These are phyloP conservation scores for Thunnus thynnus DNA, from an alignment of 2,113 vertebrate genomes.

Conservation along the genomic window DNA sequence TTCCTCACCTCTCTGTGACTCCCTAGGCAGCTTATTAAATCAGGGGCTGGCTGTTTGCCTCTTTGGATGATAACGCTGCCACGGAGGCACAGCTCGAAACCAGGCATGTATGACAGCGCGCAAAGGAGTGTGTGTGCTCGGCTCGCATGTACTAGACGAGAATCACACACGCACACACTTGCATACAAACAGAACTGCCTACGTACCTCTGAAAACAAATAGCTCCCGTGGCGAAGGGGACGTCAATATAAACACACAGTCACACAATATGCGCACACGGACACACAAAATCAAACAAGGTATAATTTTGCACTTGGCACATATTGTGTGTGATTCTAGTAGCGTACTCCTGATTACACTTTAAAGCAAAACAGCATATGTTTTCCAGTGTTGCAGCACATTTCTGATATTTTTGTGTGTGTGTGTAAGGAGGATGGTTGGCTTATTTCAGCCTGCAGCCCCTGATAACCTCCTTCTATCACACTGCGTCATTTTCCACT, in stretches of 20 bases:
- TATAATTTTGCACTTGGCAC: constrained; percentile 34
- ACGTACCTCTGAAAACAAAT: constrained; percentile 69
- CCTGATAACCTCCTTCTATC: constrained; percentile 70
- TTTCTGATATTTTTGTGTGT: constrained; percentile 9
- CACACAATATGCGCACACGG: constrained; percentile 17
- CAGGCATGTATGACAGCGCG: constrained; percentile 36
- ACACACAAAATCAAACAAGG: constrained; percentile 39
- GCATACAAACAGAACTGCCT: constrained; percentile 59
- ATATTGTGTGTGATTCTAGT: constrained; percentile 27
- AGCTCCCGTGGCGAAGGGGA: constrained; percentile 45
- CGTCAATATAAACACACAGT: constrained; percentile 53
- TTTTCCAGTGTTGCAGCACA: constrained; percentile 1
- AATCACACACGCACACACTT: constrained; percentile 49
- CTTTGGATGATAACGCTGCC: constrained; percentile 71
- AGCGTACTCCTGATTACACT: constrained; percentile 2
- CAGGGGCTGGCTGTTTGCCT: constrained; percentile 76
- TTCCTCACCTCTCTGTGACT: constrained; percentile 72
- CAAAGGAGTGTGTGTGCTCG: constrained; percentile 18
- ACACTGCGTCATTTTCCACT: constrained; percentile 55
- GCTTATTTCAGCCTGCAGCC: constrained; percentile 48
- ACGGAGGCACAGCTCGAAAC: constrained; percentile 46
- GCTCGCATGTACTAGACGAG: constrained; percentile 32
- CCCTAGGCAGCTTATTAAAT: constrained; percentile 83
- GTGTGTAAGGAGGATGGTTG: neutral
- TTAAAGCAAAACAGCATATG: constrained; percentile 14